Evolutionary conservation across 2,113 vertebrate species (phyloP), one percentile per base, ranked within the genome.

Genomic region (Tinamus guttatus): DNA sequence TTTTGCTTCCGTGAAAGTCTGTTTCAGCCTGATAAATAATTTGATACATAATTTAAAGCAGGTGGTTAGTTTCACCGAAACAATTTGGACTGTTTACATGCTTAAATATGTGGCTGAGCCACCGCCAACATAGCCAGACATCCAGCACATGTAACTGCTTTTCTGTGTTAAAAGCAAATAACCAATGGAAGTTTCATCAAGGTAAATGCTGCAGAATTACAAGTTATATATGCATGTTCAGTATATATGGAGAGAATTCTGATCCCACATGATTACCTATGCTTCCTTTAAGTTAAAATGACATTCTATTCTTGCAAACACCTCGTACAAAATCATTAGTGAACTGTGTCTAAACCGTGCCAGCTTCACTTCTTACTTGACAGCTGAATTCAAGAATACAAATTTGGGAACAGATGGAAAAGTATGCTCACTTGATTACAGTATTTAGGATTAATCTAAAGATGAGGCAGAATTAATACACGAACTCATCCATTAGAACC

Each of bases 391-490:
- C 51, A 76, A 74, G 49, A 77, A 74, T 10, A 84, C 5, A 62
- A 38, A 87, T 83, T 49, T 62, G 60, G 68, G 22, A 91, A 85
- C 21, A 36, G 65, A 92, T 65, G 89, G 54, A 16, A 92, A 94
- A 94, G 73, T 89, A 89, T 22, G 70, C 77, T 88, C 68, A 88
- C 90, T n/a, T 89, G 92, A 94, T 86, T 89, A 88, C 52, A 84
- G 27, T 69, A 91, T 64, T 90, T 69, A 87, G 62, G 90, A 86
- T 73, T 82, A 93, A 81, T 80, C 69, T 70, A 82, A 70, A 43
- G 15, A 20, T 67, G 62, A 87, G 54, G 91, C 13, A 92, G 40
- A 87, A 71, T 89, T 81, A 91, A 93, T 38, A 92, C 43, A 89
- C 30, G 45, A 38, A 85, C 32, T 65, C 49, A 85, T 81, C 58